These are phyloP conservation scores for Willowsia nigromaculata DNA, from an alignment of 2,888 invertebrate genomes.

Conservation along the genomic window DNA sequence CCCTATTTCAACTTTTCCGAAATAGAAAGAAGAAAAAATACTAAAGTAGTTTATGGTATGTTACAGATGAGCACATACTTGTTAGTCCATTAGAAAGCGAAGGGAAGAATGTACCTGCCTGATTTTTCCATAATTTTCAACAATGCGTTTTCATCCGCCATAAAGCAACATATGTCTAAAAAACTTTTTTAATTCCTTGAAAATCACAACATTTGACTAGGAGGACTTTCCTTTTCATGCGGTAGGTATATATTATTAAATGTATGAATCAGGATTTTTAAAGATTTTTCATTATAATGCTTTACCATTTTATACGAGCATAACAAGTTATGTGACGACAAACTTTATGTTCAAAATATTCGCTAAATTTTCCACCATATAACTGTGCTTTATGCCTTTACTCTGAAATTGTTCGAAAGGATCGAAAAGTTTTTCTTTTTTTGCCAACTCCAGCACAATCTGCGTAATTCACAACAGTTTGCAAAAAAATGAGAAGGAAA, in stretches of 20 bases:
- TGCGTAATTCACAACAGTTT: slow-evolving; percentile 42
- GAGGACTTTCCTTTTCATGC: background rate
- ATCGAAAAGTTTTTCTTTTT: slow-evolving; percentile 3
- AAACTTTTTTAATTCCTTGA: slow-evolving; percentile 52
- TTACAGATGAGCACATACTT: slow-evolving; percentile 2
- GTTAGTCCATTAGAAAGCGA: background rate
- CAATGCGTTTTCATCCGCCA: slow-evolving; percentile 26
- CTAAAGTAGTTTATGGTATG: background rate
- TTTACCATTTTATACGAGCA: slow-evolving; percentile 4
- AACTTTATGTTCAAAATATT: background rate
- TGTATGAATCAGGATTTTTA: background rate
- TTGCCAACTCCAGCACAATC: slow-evolving; percentile 23
- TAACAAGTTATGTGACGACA: background rate
- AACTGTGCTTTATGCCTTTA: background rate
- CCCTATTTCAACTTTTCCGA: background rate
- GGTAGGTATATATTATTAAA: too few relatives aligned
- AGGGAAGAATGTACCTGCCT: background rate
- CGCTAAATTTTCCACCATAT: background rate
- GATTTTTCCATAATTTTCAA: slow-evolving; percentile 25
- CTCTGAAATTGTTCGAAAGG: background rate
- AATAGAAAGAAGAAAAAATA: background rate
- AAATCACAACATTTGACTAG: slow-evolving; percentile 35
- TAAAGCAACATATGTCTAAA: slow-evolving; percentile 46
- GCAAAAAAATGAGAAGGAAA: slow-evolving; percentile 11
- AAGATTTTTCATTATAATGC: background rate